Evolutionary conservation across 2,113 vertebrate genomes (phyloP), one percentile per base, ranked within the genome.

Genomic region (Tursiops truncatus): DNA sequence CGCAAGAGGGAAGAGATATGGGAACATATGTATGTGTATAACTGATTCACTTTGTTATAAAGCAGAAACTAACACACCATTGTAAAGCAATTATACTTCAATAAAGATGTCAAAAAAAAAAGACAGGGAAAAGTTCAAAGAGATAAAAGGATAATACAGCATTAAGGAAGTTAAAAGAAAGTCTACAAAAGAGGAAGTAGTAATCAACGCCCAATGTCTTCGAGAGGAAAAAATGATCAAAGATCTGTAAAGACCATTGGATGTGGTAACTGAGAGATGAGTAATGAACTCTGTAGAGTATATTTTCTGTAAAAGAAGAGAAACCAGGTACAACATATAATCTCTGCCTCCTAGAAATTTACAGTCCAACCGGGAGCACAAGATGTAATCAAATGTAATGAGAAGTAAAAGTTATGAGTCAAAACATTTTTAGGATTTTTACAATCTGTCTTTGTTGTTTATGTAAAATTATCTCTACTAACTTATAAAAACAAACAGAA

Each of bases 401-500:
- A 58, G 67, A 41, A 53, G 2, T 11, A 85, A 74, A 18, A 81
- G 6, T 53, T 71, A 82, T 36, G 38, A 82, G n/a, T 26, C 33
- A 81, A 23, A 47, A 68, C 8, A 70, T 18, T 83, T 89, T 84
- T 53, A 38, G 23, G 60, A 94, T 62, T 70, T 82, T 18, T 47
- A 38, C 67, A 89, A 36, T 25, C 36, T 80, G 15, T 44, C n/a
- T 87, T 86, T 41, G 31, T 36, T 18, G 31, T 80, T 74, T 77
- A 7, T 26, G 3, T 80, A 89, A 97, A 91, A 58, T 85, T n/a
- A 67, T 60, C 33, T 80, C 44, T 18, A 89, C 12, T 33, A 73
- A 71, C 15, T 62, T 67, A 80, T 14, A 95, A 53, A 94, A 88
- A n/a, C n/a, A 94, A 89, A 33, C 60, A 83, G 58, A 38, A 91